Evolutionary conservation across 2,797 vertebrate genomes (phyloP).

Genomic region (Echeneis naucrates): DNA sequence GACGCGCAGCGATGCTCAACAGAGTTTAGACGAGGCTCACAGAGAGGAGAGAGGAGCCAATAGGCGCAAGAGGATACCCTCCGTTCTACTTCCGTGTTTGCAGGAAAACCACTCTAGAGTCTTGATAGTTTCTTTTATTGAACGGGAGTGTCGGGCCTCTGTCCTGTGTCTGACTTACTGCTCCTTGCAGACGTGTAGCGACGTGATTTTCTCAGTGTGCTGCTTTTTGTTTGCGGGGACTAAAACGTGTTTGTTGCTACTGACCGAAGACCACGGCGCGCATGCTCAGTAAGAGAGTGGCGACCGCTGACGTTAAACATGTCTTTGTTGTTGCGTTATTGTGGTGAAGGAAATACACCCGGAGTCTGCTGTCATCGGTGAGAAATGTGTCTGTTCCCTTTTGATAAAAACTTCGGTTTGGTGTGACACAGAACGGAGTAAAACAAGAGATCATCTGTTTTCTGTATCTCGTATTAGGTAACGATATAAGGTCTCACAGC

Average conservation of each 20-base stretch:
- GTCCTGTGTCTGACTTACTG: neutral
- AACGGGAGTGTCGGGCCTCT: neutral
- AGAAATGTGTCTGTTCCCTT: too few relatives aligned
- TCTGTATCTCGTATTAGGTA: too few relatives aligned
- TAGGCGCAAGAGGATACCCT: constrained; percentile 59
- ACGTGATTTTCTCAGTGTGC: accelerated
- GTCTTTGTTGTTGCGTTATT: neutral
- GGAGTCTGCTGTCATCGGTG: too few relatives aligned
- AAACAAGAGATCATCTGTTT: too few relatives aligned
- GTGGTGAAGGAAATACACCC: neutral
- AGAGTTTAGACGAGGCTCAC: constrained; percentile 72
- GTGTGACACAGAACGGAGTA: too few relatives aligned
- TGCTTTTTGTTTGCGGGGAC: too few relatives aligned
- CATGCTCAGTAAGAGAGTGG: neutral
- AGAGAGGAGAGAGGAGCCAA: constrained; percentile 55
- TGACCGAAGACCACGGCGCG: neutral
- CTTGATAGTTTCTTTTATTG: neutral
- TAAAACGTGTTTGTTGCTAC: neutral
- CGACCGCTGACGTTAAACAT: neutral
- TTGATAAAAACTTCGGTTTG: neutral
- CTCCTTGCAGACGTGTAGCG: neutral
- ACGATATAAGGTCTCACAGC: too few relatives aligned
- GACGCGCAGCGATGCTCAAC: constrained; percentile 78
- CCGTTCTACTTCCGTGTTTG: constrained; percentile 30
- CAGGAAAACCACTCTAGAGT: neutral